These are phyloP conservation scores for Rotaria magnacalcarata DNA, from an alignment of 2,888 invertebrate species.

Conservation along the genomic window DNA sequence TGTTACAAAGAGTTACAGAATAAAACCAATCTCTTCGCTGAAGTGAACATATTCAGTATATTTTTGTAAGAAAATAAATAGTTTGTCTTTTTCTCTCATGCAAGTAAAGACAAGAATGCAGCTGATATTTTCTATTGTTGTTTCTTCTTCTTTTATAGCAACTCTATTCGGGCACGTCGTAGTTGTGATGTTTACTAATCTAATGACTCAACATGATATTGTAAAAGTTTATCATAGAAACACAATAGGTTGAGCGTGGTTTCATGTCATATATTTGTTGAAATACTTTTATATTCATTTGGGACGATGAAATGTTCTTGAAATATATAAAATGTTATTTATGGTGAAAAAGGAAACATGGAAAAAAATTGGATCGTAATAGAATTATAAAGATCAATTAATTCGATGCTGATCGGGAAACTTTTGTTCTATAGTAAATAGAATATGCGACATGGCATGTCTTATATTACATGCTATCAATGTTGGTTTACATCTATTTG, in stretches of 20 bases:
- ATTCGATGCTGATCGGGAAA: neutral
- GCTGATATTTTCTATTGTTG: neutral
- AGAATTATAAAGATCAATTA: neutral
- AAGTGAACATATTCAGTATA: neutral
- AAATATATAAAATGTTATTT: neutral
- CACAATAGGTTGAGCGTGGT: neutral
- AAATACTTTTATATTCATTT: neutral
- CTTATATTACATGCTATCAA: too few relatives aligned
- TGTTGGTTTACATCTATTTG: too few relatives aligned
- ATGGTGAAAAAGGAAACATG: too few relatives aligned
- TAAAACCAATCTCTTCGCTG: neutral
- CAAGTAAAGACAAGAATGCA: neutral
- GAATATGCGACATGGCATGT: too few relatives aligned
- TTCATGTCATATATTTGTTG: neutral
- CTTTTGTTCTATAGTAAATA: neutral
- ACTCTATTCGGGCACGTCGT: neutral
- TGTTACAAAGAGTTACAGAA: neutral
- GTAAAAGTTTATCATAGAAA: neutral
- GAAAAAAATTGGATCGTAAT: too few relatives aligned
- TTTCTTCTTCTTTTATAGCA: neutral
- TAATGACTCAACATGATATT: neutral
- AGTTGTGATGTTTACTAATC: neutral
- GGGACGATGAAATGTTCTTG: neutral
- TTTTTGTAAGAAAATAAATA: neutral
- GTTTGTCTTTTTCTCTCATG: neutral